Base-by-base conservation (phyloP, 2,888 invertebrate species). In the Tribolium freemani region DNA sequence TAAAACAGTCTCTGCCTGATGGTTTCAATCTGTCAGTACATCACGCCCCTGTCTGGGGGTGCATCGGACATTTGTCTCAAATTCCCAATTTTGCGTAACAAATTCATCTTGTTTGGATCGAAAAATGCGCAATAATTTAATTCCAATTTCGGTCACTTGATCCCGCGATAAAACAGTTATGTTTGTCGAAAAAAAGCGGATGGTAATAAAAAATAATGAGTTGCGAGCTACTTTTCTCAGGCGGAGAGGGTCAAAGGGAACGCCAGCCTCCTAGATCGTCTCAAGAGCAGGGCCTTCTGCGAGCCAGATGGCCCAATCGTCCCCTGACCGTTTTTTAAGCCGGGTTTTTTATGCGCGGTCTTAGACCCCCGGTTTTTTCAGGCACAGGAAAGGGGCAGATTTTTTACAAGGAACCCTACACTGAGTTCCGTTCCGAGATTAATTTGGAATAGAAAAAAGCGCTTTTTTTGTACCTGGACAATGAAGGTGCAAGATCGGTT, bases 301-400 rank as follows among this genome's bases (percentile, higher is more conserved):
- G 77, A 81, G 82, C 84, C 84, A 84, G 84, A 84, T 84, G 84
- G 84, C 80, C 84, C 78, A 75, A 74, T 79, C 80, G 80, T 80
- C 81, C 84, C 86, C 86, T 86, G 86, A 84, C 86, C 86, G 85
- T 86, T 86, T 86, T 86, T 86, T 86, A 86, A 86, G 85, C 86
- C 79, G 79, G 74, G 76, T 85, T 86, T 86, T 86, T 86, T 86
- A 86, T 86, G 84, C 84, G 81, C 81, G 80, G 80, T 77, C 79
- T 78, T 80, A 81, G 79, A 79, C 81, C 81, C 82, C 79, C 78
- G 80, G 81, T 84, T 83, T 83, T 84, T 80, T 79, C 77, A 75
- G 46, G 73, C 73, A 78, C 84, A 84, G 85, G 85, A 86, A 86
- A 86, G 85, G 86, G 87, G 87, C 86, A 86, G 86, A 86, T 86